A percentile compares a stretch with the other conserved stretches of the same genome.
These are phyloP conservation scores for Phortica variegata DNA, from an alignment of 1,140 invertebrate genomes.

Conservation along the genomic window DNA sequence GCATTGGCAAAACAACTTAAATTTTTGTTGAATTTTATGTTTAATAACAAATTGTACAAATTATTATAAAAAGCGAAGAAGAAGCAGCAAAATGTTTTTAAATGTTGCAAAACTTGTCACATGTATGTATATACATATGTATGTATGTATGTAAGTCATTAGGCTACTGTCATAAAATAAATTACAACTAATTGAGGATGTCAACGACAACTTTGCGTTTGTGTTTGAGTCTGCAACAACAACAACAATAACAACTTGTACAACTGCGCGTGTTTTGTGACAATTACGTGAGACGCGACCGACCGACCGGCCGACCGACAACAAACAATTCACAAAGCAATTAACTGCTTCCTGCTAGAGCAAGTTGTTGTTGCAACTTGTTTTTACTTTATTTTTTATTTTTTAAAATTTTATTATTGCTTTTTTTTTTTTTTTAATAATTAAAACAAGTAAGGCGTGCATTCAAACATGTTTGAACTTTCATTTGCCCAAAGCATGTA, in stretches of 20 bases:
- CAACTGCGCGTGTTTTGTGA: conserved; percentile 34
- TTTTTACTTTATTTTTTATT: background rate
- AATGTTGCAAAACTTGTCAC: conserved; percentile 17
- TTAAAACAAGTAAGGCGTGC: background rate
- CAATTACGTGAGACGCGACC: conserved; percentile 31
- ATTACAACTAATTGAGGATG: conserved; percentile 51
- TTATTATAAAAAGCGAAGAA: conserved; percentile 22
- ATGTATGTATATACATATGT: background rate
- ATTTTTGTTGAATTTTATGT: too few species aligned
- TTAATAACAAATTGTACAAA: too few species aligned
- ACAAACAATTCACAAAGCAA: background rate
- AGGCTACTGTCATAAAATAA: conserved; percentile 34
- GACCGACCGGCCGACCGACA: too few species aligned
- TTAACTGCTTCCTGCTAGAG: conserved; percentile 27
- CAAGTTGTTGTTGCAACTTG: background rate
- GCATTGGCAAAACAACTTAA: too few species aligned
- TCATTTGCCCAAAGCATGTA: background rate
- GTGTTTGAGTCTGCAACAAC: too few species aligned
- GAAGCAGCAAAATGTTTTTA: conserved; percentile 9
- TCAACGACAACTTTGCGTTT: too few species aligned
- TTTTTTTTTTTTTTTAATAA: background rate
- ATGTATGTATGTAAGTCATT: conserved; percentile 14
- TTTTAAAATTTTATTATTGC: background rate
- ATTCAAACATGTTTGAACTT: background rate
- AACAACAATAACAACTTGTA: too few species aligned